These are phyloP conservation scores for Epinotia ramella DNA, from an alignment of 2,888 invertebrate genomes.

Conservation along the genomic window DNA sequence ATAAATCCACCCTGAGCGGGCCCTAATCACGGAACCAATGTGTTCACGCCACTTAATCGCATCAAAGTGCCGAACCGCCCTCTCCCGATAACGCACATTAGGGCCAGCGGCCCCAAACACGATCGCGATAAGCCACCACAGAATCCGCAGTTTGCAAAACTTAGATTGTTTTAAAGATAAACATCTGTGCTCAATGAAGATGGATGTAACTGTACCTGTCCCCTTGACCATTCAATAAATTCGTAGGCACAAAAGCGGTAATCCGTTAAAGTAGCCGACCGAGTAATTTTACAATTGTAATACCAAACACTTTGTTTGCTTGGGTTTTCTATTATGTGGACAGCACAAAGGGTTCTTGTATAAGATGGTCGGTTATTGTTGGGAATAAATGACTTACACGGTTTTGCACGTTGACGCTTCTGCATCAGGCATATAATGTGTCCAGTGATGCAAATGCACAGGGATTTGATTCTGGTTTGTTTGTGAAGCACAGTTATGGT, in stretches of 20 bases:
- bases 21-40: conserved; percentile 35
- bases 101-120: background rate
- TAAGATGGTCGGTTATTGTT: conserved; percentile 61
- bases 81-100: conserved; percentile 28
- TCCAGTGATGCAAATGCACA: conserved; percentile 74
- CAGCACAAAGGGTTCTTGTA: conserved; percentile 65
- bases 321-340: conserved; percentile 65
- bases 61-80: conserved; percentile 37
- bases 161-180: conserved; percentile 81
- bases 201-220: conserved; percentile 76
- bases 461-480: conserved; percentile 56
- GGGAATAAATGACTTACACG: conserved; percentile 72
- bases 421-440: conserved; percentile 63
- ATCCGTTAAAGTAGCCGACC: conserved; percentile 83
- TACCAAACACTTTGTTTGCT: conserved; percentile 68
- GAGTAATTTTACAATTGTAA: conserved; percentile 67
- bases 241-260: conserved; percentile 67
- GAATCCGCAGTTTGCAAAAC: conserved; percentile 70
- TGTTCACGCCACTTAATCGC: conserved; percentile 43
- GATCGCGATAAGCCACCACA: conserved; percentile 49
- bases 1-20: conserved; percentile 6
- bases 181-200: conserved; percentile 72
- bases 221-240: conserved; percentile 66
- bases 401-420: conserved; percentile 73
- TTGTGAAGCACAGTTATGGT: conserved; percentile 11